phyloP scores from a whole-genome alignment of 2,797 vertebrate genomes.

The Remorina albescens region DNA sequence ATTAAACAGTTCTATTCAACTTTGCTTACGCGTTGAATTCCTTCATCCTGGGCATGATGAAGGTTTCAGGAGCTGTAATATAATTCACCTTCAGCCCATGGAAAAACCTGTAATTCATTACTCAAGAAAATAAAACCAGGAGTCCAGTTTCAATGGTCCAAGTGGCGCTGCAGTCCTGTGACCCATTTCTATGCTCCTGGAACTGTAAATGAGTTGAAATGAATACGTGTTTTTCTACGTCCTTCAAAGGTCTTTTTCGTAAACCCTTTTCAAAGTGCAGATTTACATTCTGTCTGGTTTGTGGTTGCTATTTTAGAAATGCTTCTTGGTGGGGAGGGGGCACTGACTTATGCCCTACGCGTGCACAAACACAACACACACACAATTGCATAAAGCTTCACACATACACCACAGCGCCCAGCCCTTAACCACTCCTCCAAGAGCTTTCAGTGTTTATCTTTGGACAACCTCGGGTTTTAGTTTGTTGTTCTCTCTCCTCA shows the following conservation, averaged over 20 bases:
- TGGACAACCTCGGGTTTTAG: conserved; percentile 73
- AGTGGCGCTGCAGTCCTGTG: conserved; percentile 69
- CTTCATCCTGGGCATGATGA: conserved; percentile 79
- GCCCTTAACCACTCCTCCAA: conserved; percentile 53
- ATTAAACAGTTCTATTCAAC: conserved; percentile 82
- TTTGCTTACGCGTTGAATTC: conserved; percentile 84
- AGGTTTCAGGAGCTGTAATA: conserved; percentile 82
- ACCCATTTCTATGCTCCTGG: conserved; percentile 78
- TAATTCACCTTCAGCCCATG: conserved; percentile 78
- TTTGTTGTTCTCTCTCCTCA: conserved; percentile 76
- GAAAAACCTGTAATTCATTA: conserved; percentile 86
- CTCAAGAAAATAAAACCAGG: conserved; percentile 80
- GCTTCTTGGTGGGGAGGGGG: conserved; percentile 57
- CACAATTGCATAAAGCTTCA: conserved; percentile 31
- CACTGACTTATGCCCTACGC: conserved; percentile 36
- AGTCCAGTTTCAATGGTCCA: conserved; percentile 76
- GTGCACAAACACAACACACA: conserved; percentile 36
- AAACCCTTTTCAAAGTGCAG: conserved; percentile 77
- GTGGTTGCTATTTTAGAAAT: conserved; percentile 83
- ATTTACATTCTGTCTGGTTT: conserved; percentile 87
- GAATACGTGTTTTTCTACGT: conserved; percentile 81
- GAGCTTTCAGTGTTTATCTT: conserved; percentile 78
- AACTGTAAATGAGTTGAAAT: conserved; percentile 82
- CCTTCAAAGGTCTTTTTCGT: conserved; percentile 77
- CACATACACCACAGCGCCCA: conserved; percentile 31